Evolutionary conservation across 1,140 invertebrate genomes (phyloP), one percentile per base, ranked within the genome.

Genomic region (Euwallacea fornicatus): DNA sequence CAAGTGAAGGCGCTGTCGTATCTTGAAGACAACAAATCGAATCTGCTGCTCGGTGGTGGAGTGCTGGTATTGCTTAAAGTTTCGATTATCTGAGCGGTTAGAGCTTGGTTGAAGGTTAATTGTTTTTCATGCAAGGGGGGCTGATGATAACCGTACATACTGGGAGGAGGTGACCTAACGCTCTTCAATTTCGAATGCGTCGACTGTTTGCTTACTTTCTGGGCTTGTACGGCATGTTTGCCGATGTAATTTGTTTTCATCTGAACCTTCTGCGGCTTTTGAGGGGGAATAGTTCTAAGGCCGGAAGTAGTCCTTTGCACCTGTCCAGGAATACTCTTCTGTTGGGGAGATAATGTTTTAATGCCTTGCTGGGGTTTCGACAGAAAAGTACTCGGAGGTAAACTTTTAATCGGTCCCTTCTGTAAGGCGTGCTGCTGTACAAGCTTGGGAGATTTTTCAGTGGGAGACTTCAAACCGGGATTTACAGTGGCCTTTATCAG

Each of bases 171-270:
- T 42, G 50, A 16, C 15, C 72, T 72, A 9, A 73, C 54, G 8
- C 46, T 62, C 44, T 70, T 75, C 41, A 75, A 33, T 63, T 76
- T 78, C 8, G 63, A 44, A 42, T 73, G 66, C 7, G 66, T 50
- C 9, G 15, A 15, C 13, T 60, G 66, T n/a, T 72, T 56, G n/a
- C 16, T 63, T 7, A 76, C 67, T 75, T 81, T 82, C 66, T 81
- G 81, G 4, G 79, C 81, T 76, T 82, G 81, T 62, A 80, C 76
- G 6, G 81, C 81, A 73, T 82, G 81, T 73, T 82, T 82, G 7
- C 79, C 79, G 8, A 81, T 80, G 66, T 81, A 80, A 73, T 80
- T 80, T 9, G 78, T 74, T 71, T 79, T 80, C 56, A 76, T 80
- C 7, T 78, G 56, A 4, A 75, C 54, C 70, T 79, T 76, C 59